Evolutionary conservation across 2,888 invertebrate species (phyloP).

Genomic region (Ophion slaviceki): DNA sequence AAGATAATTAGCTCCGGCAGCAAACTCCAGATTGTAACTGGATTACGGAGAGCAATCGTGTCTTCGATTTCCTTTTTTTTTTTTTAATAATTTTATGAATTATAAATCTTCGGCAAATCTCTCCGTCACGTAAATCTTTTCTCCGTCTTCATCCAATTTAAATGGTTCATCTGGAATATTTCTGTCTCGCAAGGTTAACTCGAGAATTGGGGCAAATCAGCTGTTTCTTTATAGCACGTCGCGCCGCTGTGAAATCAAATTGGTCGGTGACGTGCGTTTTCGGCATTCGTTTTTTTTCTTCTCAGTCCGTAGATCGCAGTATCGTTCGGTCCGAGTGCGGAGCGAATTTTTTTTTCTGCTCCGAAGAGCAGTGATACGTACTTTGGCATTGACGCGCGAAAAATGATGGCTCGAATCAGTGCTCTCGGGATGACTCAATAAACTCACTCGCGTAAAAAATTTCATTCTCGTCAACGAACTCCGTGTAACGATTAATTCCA

Average conservation of each 20-base stretch:
- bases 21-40: neutral
- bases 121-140: neutral
- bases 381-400: neutral
- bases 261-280: neutral
- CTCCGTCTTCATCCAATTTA: neutral
- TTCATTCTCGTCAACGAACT: no score
- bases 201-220: constrained; percentile 21
- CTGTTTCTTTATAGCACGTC: constrained; percentile 21
- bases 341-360: neutral
- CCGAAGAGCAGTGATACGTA: neutral
- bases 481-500: neutral
- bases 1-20: constrained; percentile 19
- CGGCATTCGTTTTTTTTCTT: neutral
- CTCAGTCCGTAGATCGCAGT: neutral
- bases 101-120: neutral
- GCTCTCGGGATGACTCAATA: neutral
- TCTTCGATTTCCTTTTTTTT: neutral
- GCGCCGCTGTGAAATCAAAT: neutral
- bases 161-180: neutral
- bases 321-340: no score
- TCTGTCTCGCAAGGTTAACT: neutral
- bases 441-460: no score
- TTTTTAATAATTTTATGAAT: neutral
- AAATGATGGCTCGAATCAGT: neutral
- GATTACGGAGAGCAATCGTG: neutral